A percentile compares a stretch with the other conserved stretches of the same genome.
These are phyloP conservation scores for Irena cyanogastra DNA, from an alignment of 2,113 vertebrate genomes.

Conservation along the genomic window DNA sequence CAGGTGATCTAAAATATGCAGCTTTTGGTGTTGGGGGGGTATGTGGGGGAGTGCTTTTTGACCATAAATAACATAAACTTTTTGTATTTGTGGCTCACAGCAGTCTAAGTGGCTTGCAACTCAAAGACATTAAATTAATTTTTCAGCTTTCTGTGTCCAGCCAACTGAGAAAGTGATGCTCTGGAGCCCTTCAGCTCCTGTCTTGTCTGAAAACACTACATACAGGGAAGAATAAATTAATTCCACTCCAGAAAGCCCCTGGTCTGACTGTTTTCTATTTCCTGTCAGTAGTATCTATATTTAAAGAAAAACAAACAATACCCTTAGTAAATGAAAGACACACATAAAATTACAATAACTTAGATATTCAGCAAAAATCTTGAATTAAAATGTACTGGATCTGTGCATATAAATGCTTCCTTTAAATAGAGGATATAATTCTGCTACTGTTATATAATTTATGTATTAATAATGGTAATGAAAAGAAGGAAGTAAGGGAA, in stretches of 20 bases:
- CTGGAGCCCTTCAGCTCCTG: background rate
- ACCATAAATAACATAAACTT: background rate
- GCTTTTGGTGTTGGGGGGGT: fast-evolving
- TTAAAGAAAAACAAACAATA: background rate
- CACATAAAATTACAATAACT: background rate
- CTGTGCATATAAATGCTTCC: background rate
- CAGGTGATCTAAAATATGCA: background rate
- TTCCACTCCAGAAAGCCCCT: background rate
- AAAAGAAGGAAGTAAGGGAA: background rate
- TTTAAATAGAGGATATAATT: background rate
- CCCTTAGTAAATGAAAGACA: background rate
- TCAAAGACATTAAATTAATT: background rate
- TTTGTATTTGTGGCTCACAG: background rate
- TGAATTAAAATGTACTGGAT: background rate
- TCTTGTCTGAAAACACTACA: background rate
- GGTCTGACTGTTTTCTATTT: background rate
- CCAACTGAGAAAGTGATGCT: background rate
- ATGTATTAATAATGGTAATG: background rate
- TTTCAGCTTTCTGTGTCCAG: background rate
- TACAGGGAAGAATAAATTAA: background rate
- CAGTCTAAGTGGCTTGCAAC: background rate
- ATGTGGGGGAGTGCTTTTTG: background rate
- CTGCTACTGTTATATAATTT: background rate
- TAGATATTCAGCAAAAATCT: background rate
- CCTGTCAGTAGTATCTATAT: background rate